Base-by-base conservation (phyloP, 2,888 invertebrate species). In the Coenonympha arcania region DNA sequence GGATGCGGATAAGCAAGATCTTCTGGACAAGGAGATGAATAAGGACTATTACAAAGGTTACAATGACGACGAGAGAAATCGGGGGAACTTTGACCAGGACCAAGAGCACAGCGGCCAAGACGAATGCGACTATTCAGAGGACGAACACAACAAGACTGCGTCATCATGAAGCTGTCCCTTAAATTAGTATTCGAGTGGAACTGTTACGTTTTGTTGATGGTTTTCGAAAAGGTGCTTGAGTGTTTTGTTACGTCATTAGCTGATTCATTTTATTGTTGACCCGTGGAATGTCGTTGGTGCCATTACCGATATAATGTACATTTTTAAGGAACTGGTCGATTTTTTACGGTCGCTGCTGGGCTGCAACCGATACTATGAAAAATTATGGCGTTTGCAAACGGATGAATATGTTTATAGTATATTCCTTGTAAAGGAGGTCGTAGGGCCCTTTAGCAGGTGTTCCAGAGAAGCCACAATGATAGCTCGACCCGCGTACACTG, bases 201-300 rank as follows among this genome's bases (percentile, higher is more conserved):
- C 63, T 59, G 63, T 63, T 71, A 70, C 71, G 71, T 79, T 79
- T 69, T 75, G 79, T 79, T 79, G 75, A 73, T 69, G 65, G 71
- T 67, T 74, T 76, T 76, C 71, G 69, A 71, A 77, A 79, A 71
- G 84, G 84, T 84, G 85, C 85, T 84, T 76, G 77, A 80, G 76
- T 80, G 80, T 84, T 82, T 79, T 79, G 78, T 83, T 81, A 24
- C 39, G 79, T 76, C 77, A 69, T 76, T 76, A 74, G 75, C 75
- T 70, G 79, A 72, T 75, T 76, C 72, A 71, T 75, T 74, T 57
- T 64, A 76, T 79, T 81, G 82, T 84, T 83, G 77, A 81, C 84
- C 85, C 85, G 84, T 85, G 84, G 79, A 83, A 82, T 79, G 80
- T 84, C 80, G 71, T 73, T 74, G 79, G 85, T 85, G 85, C 85